Evolutionary conservation across 2,797 vertebrate species (phyloP), one percentile per base, ranked within the genome.

Genomic region (Uromys caudimaculatus): DNA sequence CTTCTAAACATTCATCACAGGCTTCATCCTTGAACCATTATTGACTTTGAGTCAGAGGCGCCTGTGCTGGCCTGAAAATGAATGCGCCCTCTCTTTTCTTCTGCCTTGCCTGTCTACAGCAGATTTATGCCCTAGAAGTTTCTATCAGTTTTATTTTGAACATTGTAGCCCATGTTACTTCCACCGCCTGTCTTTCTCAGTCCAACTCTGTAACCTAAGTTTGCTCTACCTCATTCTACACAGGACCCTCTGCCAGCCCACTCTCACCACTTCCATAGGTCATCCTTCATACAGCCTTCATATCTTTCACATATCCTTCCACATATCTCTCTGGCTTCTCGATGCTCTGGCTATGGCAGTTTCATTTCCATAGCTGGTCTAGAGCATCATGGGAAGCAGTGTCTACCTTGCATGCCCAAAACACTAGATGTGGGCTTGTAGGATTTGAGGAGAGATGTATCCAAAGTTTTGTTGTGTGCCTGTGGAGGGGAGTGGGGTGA

Each of bases 11-110:
- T 94, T 95, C 76, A 94, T 96, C 97, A 95, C 44, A n/a, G 79
- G 84, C 83, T 89, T 89, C 84, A 76, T 95, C 95, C 96, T 95
- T 95, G 96, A 97, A 93, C 76, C 91, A 44, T 92, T 95, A 96
- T 69, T 98, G 92, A 95, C 86, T 96, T 89, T 84, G 96, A 97
- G 93, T 95, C 96, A 85, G 86, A 97, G 86, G 71, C 27, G 94
- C 67, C 96, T 96, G 92, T 77, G 21, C 78, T 77, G 56, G 75
- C 79, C 79, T 84, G 93, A 85, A 96, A 97, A 97, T 96, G 94
- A 86, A 96, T 96, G 93, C 95, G 44, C 73, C 79, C 75, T 92
- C 83, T 91, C 90, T 93, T n/a, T 93, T 79, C 91, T n/a, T 94
- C 78, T 0, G 0, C 87, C 89, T 97, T 0, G 9, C 75, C 90